Percentiles rank a stretch among this genome's conserved stretches.
Evolutionary conservation across 2,797 vertebrate genomes (phyloP).

Genomic region (Urophycis tenuis): DNA sequence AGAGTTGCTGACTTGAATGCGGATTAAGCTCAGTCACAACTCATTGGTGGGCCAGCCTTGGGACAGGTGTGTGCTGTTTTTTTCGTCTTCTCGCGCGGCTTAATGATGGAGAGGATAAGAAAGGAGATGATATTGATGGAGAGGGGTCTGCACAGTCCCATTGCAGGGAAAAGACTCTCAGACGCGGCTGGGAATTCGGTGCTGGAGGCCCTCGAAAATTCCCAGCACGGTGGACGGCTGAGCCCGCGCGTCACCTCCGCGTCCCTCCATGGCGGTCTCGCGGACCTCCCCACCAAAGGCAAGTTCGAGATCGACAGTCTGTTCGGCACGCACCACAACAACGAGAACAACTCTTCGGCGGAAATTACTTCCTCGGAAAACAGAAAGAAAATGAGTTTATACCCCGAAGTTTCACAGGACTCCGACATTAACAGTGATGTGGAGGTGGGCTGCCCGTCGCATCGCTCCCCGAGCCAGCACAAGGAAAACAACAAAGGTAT

Average conservation of each 20-base stretch:
- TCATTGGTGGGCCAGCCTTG: conserved; percentile 79
- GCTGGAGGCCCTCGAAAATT: conserved; percentile 98
- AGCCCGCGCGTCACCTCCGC: conserved; percentile 94
- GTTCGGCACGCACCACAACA: conserved; percentile 83
- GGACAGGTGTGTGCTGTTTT: conserved; percentile 63
- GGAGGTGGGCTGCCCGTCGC: conserved; percentile 93
- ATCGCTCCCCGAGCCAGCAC: conserved; percentile 92
- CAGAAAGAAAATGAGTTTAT: conserved; percentile 91
- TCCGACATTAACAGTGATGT: conserved; percentile 98
- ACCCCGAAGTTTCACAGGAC: conserved; percentile 91
- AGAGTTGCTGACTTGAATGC: conserved; percentile 83
- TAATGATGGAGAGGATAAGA: conserved; percentile 99
- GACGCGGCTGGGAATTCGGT: conserved; percentile 92
- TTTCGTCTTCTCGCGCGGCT: conserved; percentile 65
- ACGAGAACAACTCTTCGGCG: conserved; percentile 78
- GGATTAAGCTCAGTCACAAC: conserved; percentile 87
- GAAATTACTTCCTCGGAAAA: conserved; percentile 85
- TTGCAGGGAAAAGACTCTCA: conserved; percentile 88
- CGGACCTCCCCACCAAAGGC: conserved; percentile 89
- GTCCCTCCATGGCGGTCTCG: conserved; percentile 86
- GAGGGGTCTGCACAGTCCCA: conserved; percentile 94
- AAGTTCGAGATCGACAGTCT: conserved; percentile 99
- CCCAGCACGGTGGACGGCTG: conserved; percentile 90
- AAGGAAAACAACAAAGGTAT: conserved; percentile 99
- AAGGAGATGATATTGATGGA: conserved; percentile 99